Percentiles rank a stretch among this genome's conserved stretches.
Conservation (phyloP, 2,113 vertebrate genomes). For the Telmatochromis sp. region DNA sequence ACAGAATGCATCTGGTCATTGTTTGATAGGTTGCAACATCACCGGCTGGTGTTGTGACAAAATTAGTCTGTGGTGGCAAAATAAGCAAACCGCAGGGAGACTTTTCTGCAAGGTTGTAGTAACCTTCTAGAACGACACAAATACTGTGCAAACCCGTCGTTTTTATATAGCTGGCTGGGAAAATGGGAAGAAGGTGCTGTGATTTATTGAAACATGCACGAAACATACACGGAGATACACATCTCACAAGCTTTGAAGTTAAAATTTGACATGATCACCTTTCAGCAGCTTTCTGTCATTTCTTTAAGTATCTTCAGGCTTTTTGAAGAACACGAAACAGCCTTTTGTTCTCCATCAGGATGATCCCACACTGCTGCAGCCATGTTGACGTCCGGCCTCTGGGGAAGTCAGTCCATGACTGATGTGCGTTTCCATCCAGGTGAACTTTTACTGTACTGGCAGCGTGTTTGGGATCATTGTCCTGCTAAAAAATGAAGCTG, state of each 20-base stretch:
- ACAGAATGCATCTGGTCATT: neutral
- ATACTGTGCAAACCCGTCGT: neutral
- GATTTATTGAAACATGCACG: neutral
- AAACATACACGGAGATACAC: neutral
- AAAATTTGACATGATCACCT: neutral
- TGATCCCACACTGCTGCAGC: neutral
- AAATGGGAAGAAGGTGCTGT: neutral
- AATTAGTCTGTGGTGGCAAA: neutral
- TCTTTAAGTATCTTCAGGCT: neutral
- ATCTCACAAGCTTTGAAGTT: neutral
- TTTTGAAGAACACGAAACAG: neutral
- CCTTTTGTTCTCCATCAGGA: neutral
- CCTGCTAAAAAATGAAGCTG: neutral
- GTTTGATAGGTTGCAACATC: neutral
- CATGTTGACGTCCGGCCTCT: neutral
- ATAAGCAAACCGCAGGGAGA: neutral
- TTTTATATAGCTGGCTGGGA: neutral
- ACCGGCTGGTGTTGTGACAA: neutral
- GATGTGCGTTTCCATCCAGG: neutral
- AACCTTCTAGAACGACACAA: neutral
- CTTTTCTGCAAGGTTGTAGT: neutral
- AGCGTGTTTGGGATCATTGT: neutral
- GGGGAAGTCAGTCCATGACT: neutral
- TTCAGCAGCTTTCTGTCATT: neutral
- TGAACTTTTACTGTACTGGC: neutral